These are phyloP conservation scores for Crotalus horridus DNA, from an alignment of 2,113 vertebrate species.

Conservation along the genomic window DNA sequence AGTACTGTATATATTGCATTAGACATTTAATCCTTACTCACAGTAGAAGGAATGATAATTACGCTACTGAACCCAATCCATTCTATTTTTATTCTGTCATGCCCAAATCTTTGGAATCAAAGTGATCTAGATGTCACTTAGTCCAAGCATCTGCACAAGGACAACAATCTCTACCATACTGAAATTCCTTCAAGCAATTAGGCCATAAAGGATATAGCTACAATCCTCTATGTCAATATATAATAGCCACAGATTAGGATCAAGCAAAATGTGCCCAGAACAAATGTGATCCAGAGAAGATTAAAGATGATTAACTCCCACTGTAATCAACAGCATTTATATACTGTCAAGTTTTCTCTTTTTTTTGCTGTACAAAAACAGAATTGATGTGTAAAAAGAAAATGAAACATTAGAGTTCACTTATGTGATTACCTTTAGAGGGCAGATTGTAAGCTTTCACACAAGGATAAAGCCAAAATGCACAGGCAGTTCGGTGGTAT, in stretches of 20 bases:
- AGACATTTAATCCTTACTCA: neutral
- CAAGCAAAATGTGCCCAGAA: neutral
- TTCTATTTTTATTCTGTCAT: neutral
- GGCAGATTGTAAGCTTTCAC: neutral
- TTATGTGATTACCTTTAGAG: neutral
- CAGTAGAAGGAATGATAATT: neutral
- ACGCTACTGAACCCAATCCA: neutral
- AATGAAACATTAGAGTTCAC: neutral
- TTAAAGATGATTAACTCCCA: neutral
- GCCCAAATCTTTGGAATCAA: neutral
- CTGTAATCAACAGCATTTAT: neutral
- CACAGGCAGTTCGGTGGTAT: neutral
- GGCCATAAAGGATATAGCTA: neutral
- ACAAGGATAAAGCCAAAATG: neutral
- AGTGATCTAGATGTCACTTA: neutral
- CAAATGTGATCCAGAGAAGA: neutral
- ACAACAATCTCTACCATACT: neutral
- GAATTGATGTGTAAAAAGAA: neutral
- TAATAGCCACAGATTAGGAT: neutral
- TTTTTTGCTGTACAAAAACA: neutral
- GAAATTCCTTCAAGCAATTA: neutral
- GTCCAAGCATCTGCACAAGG: conserved; percentile 2
- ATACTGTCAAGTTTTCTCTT: neutral
- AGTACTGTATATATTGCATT: conserved; percentile 17
- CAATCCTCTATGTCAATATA: neutral